phyloP scores from a whole-genome alignment of 2,113 vertebrate genomes.

The Platycercus adscitus region DNA sequence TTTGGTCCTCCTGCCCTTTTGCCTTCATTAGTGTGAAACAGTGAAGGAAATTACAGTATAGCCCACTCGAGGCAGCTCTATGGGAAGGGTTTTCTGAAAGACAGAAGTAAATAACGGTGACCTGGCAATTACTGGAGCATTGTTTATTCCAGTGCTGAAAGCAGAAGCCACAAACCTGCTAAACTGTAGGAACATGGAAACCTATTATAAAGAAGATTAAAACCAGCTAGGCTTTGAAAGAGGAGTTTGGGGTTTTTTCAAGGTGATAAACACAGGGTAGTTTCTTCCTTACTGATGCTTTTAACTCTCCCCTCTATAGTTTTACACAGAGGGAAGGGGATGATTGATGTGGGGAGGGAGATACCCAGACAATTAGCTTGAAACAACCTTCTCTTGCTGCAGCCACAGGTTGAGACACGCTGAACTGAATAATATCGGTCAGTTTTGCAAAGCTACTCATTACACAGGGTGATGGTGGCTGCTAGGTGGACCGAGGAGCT shows the following conservation, averaged over 20 bases:
- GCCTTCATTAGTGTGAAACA: slow-evolving; percentile 59
- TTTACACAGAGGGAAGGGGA: not conserved
- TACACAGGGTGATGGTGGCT: not conserved
- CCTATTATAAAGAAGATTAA: slow-evolving; percentile 15
- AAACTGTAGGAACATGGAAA: not conserved
- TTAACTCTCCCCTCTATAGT: not conserved
- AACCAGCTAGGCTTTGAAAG: not conserved
- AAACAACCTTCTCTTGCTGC: not conserved
- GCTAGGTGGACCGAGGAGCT: not conserved
- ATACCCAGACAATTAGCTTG: not conserved
- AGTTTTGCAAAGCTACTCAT: not conserved
- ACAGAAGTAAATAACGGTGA: slow-evolving; percentile 64
- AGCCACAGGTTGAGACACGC: not conserved
- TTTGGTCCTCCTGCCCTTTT: slow-evolving; percentile 54
- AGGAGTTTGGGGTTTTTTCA: not conserved
- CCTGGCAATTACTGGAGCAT: slow-evolving; percentile 51
- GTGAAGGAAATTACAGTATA: slow-evolving; percentile 57
- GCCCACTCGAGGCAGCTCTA: not conserved
- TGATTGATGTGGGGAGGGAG: not conserved
- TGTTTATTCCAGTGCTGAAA: slow-evolving; percentile 57
- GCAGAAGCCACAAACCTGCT: not conserved
- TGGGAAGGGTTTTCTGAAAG: slow-evolving; percentile 35
- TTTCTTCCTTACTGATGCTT: not conserved
- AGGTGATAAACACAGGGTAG: not conserved
- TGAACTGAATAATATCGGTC: not conserved